phyloP scores from a whole-genome alignment of 2,113 vertebrate genomes.

The Mungos mungo region DNA sequence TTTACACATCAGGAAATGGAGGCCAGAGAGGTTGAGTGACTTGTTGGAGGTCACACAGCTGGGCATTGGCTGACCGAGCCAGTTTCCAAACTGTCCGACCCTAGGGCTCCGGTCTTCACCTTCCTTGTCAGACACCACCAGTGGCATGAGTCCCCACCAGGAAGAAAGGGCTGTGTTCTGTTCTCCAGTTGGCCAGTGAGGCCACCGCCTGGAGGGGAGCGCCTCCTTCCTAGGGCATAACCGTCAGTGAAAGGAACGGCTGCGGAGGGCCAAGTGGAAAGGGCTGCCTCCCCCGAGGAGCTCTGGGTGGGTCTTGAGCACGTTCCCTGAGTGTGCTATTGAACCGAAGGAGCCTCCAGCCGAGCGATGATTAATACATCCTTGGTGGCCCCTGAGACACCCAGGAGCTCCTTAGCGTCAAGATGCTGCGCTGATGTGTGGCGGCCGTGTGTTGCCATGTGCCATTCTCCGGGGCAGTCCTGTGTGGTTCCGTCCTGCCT shows the following conservation, averaged over 20 bases:
- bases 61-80: neutral
- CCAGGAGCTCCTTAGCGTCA: neutral
- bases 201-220: neutral
- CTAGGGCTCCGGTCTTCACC: neutral
- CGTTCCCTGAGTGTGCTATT: rapidly evolving
- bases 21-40: neutral
- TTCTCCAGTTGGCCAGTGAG: neutral
- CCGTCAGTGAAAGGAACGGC: neutral
- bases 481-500: neutral
- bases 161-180: neutral
- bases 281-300: neutral
- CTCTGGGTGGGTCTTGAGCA: neutral
- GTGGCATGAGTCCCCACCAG: neutral
- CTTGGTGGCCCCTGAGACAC: neutral
- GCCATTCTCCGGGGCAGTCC: rapidly evolving
- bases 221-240: neutral
- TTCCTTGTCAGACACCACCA: neutral
- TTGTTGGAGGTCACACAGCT: neutral
- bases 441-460: neutral
- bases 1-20: neutral
- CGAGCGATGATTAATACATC: rapidly evolving
- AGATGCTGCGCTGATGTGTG: neutral
- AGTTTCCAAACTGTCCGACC: neutral
- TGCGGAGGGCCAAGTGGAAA: neutral
- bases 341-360: neutral